phyloP scores from a whole-genome alignment of 2,113 vertebrate genomes.

The zebrafish (Danio rerio) region DNA sequence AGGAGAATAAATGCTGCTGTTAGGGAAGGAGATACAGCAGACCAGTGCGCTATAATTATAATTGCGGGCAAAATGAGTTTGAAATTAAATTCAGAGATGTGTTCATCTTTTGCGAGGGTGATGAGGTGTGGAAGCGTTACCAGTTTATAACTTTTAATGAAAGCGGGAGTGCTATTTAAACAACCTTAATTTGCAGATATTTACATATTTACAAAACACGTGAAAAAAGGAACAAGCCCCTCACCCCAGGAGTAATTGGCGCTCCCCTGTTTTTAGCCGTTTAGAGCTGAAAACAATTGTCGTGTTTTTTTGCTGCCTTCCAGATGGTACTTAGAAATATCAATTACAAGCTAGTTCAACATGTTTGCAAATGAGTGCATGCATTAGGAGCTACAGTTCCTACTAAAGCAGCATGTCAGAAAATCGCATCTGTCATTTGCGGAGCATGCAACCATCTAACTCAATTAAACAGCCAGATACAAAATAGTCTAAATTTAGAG shows the following conservation, averaged over 20 bases:
- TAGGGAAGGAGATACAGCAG: slow-evolving; percentile 1
- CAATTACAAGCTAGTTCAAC: slow-evolving; percentile 40
- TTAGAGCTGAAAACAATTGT: slow-evolving; percentile 43
- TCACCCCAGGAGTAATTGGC: slow-evolving; percentile 32
- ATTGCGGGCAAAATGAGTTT: slow-evolving; percentile 25
- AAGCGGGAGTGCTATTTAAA: slow-evolving; percentile 31
- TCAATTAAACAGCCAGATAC: not conserved
- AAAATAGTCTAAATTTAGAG: not conserved
- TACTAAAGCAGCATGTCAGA: slow-evolving; percentile 4
- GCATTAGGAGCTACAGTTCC: not conserved
- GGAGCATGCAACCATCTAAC: not conserved
- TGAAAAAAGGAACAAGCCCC: slow-evolving; percentile 24
- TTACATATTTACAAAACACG: slow-evolving; percentile 48
- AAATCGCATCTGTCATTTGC: slow-evolving; percentile 37
- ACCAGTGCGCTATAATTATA: slow-evolving; percentile 1
- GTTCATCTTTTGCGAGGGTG: slow-evolving; percentile 26
- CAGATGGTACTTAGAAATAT: slow-evolving; percentile 46
- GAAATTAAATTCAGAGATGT: slow-evolving; percentile 13
- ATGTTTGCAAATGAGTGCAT: slow-evolving; percentile 2
- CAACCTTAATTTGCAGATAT: slow-evolving; percentile 40
- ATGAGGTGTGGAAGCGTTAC: slow-evolving; percentile 6
- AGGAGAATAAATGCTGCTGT: slow-evolving; percentile 10
- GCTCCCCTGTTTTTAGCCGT: slow-evolving; percentile 30
- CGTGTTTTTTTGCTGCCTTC: slow-evolving; percentile 8
- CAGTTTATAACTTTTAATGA: slow-evolving; percentile 30